Conservation (phyloP, 2,888 invertebrate species). For the Pseudolycoriella hygida region DNA sequence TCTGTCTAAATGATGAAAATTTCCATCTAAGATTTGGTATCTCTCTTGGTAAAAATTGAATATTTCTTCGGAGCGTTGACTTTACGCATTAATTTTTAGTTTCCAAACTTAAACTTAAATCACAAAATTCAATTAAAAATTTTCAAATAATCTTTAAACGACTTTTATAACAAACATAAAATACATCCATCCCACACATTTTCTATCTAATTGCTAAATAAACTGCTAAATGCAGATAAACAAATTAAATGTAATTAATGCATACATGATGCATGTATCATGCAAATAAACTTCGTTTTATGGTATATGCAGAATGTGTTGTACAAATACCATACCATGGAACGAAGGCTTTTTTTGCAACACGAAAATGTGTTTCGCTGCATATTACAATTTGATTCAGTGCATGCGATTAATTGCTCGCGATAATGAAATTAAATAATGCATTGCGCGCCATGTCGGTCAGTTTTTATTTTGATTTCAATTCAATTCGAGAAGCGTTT, state of each 20-base stretch:
- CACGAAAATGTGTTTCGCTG: constrained; percentile 4
- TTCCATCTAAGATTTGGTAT: too few species aligned
- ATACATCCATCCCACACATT: constrained; percentile 2
- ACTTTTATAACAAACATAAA: constrained; percentile 4
- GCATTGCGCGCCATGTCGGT: neutral
- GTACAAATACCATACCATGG: too few species aligned
- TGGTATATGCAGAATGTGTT: too few species aligned
- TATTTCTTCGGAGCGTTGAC: too few species aligned
- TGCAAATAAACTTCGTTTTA: too few species aligned
- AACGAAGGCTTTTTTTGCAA: neutral
- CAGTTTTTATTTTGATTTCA: neutral
- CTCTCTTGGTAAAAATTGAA: too few species aligned
- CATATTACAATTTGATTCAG: constrained; percentile 3
- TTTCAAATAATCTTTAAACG: neutral
- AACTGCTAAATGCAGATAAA: constrained; percentile 7
- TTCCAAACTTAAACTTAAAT: neutral
- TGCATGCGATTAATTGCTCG: constrained; percentile 7
- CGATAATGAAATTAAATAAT: constrained; percentile 6
- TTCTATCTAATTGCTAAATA: constrained; percentile 8
- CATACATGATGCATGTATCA: constrained; percentile 5
- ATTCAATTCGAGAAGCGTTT: too few species aligned
- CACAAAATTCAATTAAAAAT: constrained; percentile 3
- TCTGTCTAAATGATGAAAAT: too few species aligned
- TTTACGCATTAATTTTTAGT: too few species aligned
- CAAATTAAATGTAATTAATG: constrained; percentile 6